These are phyloP conservation scores for Nasonovia ribisnigri DNA, from an alignment of 2,888 invertebrate genomes.

Conservation along the genomic window DNA sequence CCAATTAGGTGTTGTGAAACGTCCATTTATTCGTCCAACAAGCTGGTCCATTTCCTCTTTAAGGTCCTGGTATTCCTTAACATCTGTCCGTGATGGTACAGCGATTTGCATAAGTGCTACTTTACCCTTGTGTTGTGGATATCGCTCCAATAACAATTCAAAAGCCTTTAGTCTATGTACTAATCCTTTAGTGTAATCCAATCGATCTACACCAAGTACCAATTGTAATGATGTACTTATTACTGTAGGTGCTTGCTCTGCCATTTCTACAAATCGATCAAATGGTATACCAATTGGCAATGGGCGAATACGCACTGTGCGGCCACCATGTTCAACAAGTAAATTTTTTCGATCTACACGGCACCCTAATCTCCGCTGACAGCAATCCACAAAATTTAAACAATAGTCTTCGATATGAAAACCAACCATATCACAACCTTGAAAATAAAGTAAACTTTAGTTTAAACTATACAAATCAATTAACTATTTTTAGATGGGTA, in stretches of 20 bases:
- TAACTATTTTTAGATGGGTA: background rate
- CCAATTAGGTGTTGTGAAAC: slow-evolving; percentile 92
- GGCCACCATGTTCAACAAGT: slow-evolving; percentile 87
- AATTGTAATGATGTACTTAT: slow-evolving; percentile 74
- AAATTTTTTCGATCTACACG: slow-evolving; percentile 89
- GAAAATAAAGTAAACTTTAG: slow-evolving; percentile 65
- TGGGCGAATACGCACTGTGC: slow-evolving; percentile 86
- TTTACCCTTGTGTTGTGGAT: slow-evolving; percentile 88
- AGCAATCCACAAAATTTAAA: slow-evolving; percentile 91
- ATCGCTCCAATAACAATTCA: slow-evolving; percentile 83
- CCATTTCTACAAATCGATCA: slow-evolving; percentile 84
- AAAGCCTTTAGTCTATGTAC: slow-evolving; percentile 79
- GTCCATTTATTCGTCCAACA: slow-evolving; percentile 88
- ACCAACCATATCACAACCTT: slow-evolving; percentile 92
- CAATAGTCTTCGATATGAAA: slow-evolving; percentile 94
- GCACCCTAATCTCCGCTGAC: slow-evolving; percentile 87
- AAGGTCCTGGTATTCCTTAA: slow-evolving; percentile 89
- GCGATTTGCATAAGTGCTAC: slow-evolving; percentile 85
- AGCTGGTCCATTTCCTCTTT: slow-evolving; percentile 93
- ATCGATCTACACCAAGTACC: slow-evolving; percentile 84
- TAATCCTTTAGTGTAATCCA: slow-evolving; percentile 87
- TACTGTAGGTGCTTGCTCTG: slow-evolving; percentile 76
- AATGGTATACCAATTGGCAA: slow-evolving; percentile 91
- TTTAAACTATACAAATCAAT: background rate
- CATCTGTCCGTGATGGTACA: slow-evolving; percentile 90